phyloP scores from a whole-genome alignment of 2,113 vertebrate species.

The Aleadryas rufinucha region DNA sequence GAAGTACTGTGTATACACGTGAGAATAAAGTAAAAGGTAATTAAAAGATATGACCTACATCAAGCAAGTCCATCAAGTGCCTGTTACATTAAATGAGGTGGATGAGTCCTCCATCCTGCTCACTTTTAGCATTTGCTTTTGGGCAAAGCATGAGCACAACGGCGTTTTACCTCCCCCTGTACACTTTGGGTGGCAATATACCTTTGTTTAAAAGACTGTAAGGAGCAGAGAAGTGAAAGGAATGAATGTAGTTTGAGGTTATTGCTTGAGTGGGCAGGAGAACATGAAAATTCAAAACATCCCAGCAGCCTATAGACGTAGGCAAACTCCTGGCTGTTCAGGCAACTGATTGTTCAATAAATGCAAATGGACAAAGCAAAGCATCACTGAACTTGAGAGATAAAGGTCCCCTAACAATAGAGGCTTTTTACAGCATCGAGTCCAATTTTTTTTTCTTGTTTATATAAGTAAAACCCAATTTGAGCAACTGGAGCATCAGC shows the following conservation, averaged over 20 bases:
- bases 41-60: not conserved
- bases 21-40: not conserved
- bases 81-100: not conserved
- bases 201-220: not conserved
- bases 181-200: not conserved
- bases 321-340: not conserved
- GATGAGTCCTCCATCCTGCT: not conserved
- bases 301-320: not conserved
- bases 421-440: not conserved
- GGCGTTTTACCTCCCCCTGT: not conserved
- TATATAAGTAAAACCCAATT: slow-evolving; percentile 32
- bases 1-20: accelerated
- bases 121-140: not conserved
- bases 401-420: slow-evolving; percentile 48
- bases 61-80: not conserved
- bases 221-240: not conserved
- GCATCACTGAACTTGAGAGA: slow-evolving; percentile 50
- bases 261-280: slow-evolving; percentile 25
- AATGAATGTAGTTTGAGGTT: not conserved
- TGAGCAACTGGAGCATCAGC: slow-evolving; percentile 2
- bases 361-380: slow-evolving; percentile 35
- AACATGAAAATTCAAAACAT: slow-evolving; percentile 35
- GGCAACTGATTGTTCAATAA: slow-evolving; percentile 35
- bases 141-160: not conserved
- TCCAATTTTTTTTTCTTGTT: not conserved